Evolutionary conservation across 2,113 vertebrate genomes (phyloP), one percentile per base, ranked within the genome.

Genomic region (Megaptera novaeangliae): DNA sequence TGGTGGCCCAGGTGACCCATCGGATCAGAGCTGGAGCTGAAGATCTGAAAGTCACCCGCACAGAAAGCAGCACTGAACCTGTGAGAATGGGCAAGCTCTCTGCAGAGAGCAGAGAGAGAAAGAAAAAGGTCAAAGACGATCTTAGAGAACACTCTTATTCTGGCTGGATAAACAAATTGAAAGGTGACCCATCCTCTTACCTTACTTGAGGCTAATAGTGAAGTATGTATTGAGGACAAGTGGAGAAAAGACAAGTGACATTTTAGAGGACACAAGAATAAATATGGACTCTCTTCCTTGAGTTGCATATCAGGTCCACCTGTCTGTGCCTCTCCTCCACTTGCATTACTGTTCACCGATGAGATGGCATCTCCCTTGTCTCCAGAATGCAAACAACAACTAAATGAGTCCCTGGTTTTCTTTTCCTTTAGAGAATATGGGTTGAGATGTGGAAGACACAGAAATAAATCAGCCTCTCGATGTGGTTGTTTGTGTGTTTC

Each of bases 391-490:
- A 96, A 83, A 88, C 9, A 5, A 61, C 27, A 61, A 41, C 44
- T 66, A 69, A 94, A 55, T 34, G 64, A 59, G 75, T 4, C 90
- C 75, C 49, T 63, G 29, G 69, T 63, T 93, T 91, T 89, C 87
- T 46, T 95, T 93, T 66, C 49, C 83, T 92, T 90, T 59, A 71
- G 61, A 91, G 29, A 64, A 78, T 39, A 9, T 83, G 74, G 4
- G 49, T 82, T 92, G 82, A 85, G 86, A 96, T 66, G 18, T 61
- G 61, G 87, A 91, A 88, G 41, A 46, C 52, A 66, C 20, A 59
- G 57, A 86, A 94, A 97, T 94, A 72, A 96, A 91, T 94, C 85
- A 78, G 27, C 55, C 55, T 90, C 75, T 49, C 52, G 23, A 25
- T 55, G 59, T 23, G 49, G 25, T 75, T 81, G 57, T 80, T 78